Evolutionary conservation across 2,113 vertebrate genomes (phyloP).

Genomic region (Coptodon bakossiorum): DNA sequence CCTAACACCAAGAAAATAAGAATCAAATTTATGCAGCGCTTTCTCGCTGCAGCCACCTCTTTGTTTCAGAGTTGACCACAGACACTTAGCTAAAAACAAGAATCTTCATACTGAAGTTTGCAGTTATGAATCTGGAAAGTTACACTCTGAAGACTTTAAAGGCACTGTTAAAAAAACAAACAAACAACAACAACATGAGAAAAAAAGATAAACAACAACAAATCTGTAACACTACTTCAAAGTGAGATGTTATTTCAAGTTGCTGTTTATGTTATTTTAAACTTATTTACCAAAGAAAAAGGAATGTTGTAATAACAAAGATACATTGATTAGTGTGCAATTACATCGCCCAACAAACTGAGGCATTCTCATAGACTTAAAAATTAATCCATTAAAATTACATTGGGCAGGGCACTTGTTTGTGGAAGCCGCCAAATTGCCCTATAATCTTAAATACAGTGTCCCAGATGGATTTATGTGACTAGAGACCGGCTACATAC

Average conservation of each 20-base stretch:
- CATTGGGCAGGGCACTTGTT: neutral
- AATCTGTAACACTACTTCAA: neutral
- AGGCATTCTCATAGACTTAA: neutral
- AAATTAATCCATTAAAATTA: neutral
- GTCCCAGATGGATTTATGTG: neutral
- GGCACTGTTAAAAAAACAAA: neutral
- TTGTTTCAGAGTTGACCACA: neutral
- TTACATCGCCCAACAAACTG: neutral
- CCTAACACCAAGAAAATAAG: neutral
- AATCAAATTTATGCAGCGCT: neutral
- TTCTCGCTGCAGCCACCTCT: neutral
- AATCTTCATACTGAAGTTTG: neutral
- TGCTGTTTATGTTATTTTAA: neutral
- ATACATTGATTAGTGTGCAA: neutral
- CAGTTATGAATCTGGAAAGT: neutral
- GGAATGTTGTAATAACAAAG: neutral
- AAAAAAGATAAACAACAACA: neutral
- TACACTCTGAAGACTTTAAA: neutral
- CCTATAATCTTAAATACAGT: neutral
- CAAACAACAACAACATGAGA: neutral
- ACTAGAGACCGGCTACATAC: neutral
- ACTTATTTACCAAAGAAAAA: neutral
- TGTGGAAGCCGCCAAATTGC: neutral
- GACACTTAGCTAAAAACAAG: neutral
- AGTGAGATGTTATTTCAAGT: neutral